A percentile compares a stretch with the other conserved stretches of the same genome.
These are phyloP conservation scores for Leucophora obtusa DNA, from an alignment of 2,888 invertebrate genomes.

Conservation along the genomic window DNA sequence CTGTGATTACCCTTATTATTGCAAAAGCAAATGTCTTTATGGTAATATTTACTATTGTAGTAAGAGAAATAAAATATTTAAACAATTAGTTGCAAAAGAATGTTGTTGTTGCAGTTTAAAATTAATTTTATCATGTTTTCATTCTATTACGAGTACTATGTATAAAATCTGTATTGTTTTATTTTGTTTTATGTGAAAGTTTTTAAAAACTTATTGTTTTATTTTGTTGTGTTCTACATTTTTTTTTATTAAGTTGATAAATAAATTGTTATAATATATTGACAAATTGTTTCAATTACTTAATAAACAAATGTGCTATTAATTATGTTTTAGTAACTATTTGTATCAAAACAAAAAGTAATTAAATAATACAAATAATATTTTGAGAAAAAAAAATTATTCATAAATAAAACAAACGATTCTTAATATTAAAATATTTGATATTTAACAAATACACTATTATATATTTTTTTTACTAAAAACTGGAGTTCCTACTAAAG, in stretches of 20 bases:
- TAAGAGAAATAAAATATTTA: conserved; percentile 5
- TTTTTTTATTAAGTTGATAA: conserved; percentile 44
- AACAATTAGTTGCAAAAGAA: conserved; percentile 32
- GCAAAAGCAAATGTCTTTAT: conserved; percentile 42
- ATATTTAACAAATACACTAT: no score
- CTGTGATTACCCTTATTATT: conserved; percentile 21
- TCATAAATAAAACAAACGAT: no score
- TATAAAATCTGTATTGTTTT: conserved; percentile 3
- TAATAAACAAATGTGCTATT: no score
- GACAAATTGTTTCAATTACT: conserved; percentile 32
- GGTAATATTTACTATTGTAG: conserved; percentile 46
- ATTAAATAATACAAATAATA: no score
- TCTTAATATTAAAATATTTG: no score
- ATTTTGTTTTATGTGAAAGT: background rate
- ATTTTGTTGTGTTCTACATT: conserved; percentile 9
- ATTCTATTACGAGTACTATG: conserved; percentile 25
- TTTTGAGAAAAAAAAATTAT: no score
- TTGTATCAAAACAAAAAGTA: no score
- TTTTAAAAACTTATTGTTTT: conserved; percentile 39
- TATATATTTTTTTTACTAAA: no score
- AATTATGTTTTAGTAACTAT: no score
- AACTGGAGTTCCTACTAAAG: no score
- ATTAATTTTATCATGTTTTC: conserved; percentile 20
- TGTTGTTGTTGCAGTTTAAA: conserved; percentile 2
- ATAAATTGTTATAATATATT: conserved; percentile 57